Percentiles rank a stretch among this genome's conserved stretches.
These are phyloP conservation scores for Philotrypesis tridentata DNA, from an alignment of 1,140 invertebrate species.

Conservation along the genomic window DNA sequence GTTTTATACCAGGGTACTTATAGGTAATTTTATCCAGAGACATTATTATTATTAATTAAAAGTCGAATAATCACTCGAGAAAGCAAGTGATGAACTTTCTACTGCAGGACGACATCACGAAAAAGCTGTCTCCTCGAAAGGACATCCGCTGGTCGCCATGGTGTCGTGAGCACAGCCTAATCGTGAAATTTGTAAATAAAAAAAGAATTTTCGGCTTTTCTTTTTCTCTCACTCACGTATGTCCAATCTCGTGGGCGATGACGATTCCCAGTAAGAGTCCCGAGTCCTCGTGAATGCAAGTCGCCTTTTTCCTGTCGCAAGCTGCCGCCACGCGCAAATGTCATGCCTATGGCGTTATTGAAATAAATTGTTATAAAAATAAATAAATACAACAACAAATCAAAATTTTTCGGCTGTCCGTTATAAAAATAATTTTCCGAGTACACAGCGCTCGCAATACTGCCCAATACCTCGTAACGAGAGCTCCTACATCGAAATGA, in stretches of 20 bases:
- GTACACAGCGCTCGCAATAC: too few species aligned
- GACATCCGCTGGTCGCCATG: conserved; percentile 69
- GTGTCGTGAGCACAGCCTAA: conserved; percentile 80
- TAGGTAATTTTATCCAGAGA: too few species aligned
- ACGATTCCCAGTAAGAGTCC: conserved; percentile 80
- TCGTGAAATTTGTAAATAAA: conserved; percentile 65
- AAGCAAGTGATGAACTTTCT: conserved; percentile 78
- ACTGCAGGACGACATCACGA: conserved; percentile 83
- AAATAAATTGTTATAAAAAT: too few species aligned
- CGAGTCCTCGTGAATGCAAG: conserved; percentile 81
- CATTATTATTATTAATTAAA: neutral
- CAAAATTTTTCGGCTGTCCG: too few species aligned
- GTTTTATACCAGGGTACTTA: too few species aligned
- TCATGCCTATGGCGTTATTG: too few species aligned
- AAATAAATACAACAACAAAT: too few species aligned
- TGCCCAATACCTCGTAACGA: conserved; percentile 86
- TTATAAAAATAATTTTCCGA: too few species aligned
- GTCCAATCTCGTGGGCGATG: conserved; percentile 83
- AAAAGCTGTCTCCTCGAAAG: conserved; percentile 67
- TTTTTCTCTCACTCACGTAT: conserved; percentile 74
- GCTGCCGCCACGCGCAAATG: conserved; percentile 79
- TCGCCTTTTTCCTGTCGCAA: conserved; percentile 78
- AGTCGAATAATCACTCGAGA: conserved; percentile 75
- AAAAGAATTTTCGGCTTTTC: too few species aligned
- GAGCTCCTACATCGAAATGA: conserved; percentile 84